Evolutionary conservation across 2,797 vertebrate species (phyloP).

Genomic region (Hafferia zeledoni): DNA sequence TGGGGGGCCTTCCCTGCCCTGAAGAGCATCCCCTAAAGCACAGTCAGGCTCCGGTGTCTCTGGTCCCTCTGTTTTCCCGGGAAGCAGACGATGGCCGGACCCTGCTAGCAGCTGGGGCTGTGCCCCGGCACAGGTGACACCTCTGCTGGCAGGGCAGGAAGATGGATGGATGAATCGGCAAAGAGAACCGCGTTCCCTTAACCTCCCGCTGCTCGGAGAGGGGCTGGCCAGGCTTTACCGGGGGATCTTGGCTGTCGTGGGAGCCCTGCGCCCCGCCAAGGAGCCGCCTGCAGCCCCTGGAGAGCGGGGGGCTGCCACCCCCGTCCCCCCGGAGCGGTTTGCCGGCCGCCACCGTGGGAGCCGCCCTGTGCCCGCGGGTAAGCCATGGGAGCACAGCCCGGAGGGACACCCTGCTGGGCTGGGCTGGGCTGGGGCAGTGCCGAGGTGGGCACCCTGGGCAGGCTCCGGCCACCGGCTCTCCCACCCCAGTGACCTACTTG

Average conservation of each 20-base stretch:
- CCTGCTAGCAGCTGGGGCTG: constrained; percentile 29
- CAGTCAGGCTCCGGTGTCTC: rapidly evolving
- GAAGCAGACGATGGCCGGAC: background rate
- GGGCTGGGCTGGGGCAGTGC: background rate
- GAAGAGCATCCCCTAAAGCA: background rate
- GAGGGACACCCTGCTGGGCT: background rate
- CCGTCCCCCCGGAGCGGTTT: background rate
- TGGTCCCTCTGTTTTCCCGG: rapidly evolving
- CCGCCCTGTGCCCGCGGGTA: constrained; percentile 27
- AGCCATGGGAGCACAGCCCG: rapidly evolving
- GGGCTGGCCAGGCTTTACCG: constrained; percentile 46
- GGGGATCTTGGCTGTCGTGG: background rate
- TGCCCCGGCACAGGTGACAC: background rate
- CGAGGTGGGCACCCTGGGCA: background rate
- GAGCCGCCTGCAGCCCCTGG: background rate
- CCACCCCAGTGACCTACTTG: constrained; percentile 19
- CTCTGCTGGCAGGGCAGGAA: background rate
- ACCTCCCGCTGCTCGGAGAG: constrained; percentile 10
- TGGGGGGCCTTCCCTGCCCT: background rate
- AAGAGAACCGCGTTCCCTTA: background rate
- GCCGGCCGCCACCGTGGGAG: background rate
- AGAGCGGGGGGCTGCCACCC: background rate
- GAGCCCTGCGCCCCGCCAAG: background rate
- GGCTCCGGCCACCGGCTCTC: background rate
- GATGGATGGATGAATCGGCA: constrained; percentile 59